Evolutionary conservation across 2,888 invertebrate genomes (phyloP), one percentile per base, ranked within the genome.

Genomic region (Eulithis testata): DNA sequence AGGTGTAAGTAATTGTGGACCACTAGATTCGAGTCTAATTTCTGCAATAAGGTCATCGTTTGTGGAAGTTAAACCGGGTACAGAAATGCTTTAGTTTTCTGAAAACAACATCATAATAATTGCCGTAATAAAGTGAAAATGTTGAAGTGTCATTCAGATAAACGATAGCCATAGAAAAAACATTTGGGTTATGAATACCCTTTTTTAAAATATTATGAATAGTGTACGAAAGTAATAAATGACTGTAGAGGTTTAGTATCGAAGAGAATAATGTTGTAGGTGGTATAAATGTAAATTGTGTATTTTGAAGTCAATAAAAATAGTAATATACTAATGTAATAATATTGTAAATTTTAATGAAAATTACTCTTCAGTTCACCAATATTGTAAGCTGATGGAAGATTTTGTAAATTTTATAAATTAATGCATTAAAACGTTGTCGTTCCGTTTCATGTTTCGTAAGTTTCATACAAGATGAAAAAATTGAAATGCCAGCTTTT

Each of bases 11-110:
- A 76, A 75, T 77, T 77, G 85, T 83, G 85, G 85, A 89, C 89
- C 89, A 89, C 81, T 87, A 88, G 85, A 62, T 79, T 83, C 75
- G 69, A 87, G 86, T 88, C 87, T 79, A 64, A 79, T 78, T 82
- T 83, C 72, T 76, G 73, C 69, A 62, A 57, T 55, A 73, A 67
- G 51, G 73, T 71, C 74, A 72, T 70, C 27, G 69, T 21, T 2
- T 1, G 56, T 14, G 31, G 31, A 71, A 74, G 71, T 47, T 61
- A 57, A 61, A 27, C 58, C 60, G 37, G 57, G 61, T 65, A 60
- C 21, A 21, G 21, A 14, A 47, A 21, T 49, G 9, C 21, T 21
- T 14, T 9, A n/a, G 4, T 47, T 40, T 40, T 11, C 8, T 37
- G 37, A 8, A 37, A 37, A 37, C 37, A 37, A 8, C 21, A 21